These are phyloP conservation scores for Halictus quadricinctus DNA, from an alignment of 2,888 invertebrate species.

Conservation along the genomic window DNA sequence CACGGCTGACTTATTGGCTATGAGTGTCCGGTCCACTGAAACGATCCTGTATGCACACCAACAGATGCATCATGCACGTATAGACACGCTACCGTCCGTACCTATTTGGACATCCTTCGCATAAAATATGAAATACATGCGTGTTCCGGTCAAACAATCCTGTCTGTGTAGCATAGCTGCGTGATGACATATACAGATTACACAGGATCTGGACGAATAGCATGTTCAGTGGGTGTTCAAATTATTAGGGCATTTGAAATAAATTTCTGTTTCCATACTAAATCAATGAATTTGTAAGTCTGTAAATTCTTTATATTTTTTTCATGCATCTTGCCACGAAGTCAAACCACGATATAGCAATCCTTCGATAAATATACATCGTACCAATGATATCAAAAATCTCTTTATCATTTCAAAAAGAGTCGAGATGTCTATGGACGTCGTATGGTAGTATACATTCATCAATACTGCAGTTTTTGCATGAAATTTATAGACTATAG, in stretches of 20 bases:
- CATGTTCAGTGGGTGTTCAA: not conserved
- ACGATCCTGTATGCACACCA: not conserved
- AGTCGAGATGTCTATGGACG: not conserved
- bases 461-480: no score
- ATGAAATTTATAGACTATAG: no score
- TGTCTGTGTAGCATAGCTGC: not conserved
- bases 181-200: not conserved
- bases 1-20: not conserved
- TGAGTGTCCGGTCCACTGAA: not conserved
- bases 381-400: no score
- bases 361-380: not conserved
- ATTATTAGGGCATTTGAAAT: not conserved
- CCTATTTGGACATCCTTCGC: conserved; percentile 1
- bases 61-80: not conserved
- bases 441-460: not conserved
- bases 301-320: not conserved
- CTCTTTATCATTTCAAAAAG: not conserved
- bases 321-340: not conserved
- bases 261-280: no score
- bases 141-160: not conserved
- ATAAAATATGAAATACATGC: not conserved
- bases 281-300: not conserved
- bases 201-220: not conserved
- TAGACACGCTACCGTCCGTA: not conserved
- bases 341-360: not conserved